Evolutionary conservation across 2,797 vertebrate genomes (phyloP).

Genomic region (Crypturellus tataupa): DNA sequence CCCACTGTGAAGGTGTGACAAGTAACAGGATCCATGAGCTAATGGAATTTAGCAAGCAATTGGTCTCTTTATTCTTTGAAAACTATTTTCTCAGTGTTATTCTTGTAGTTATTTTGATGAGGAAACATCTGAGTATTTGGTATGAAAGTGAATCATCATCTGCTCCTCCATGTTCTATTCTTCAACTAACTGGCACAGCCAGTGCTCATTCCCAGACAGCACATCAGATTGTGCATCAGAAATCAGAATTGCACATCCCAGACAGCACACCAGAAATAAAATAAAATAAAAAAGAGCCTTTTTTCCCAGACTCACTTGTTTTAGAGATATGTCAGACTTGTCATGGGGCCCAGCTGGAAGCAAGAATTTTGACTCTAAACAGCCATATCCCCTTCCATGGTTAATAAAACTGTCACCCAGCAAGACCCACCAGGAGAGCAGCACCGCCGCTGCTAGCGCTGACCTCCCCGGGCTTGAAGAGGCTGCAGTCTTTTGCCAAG

Average conservation of each 20-base stretch:
- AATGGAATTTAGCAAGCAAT: not conserved
- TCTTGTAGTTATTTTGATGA: not conserved
- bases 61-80: not conserved
- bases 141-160: not conserved
- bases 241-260: too few relatives aligned
- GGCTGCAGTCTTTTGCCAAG: not conserved
- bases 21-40: not conserved
- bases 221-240: not conserved
- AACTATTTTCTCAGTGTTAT: not conserved
- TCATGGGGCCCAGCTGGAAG: not conserved
- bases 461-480: rapidly evolving
- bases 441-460: rapidly evolving
- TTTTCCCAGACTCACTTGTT: not conserved
- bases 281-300: not conserved
- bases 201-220: not conserved
- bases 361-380: not conserved
- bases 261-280: too few relatives aligned
- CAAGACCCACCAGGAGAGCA: rapidly evolving
- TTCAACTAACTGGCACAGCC: not conserved
- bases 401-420: not conserved
- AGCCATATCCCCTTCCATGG: not conserved
- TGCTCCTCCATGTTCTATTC: not conserved
- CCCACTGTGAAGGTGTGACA: not conserved
- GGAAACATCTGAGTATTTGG: not conserved
- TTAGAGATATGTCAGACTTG: not conserved